Base-by-base conservation (phyloP, 2,888 invertebrate species). In the Orthosia incerta region DNA sequence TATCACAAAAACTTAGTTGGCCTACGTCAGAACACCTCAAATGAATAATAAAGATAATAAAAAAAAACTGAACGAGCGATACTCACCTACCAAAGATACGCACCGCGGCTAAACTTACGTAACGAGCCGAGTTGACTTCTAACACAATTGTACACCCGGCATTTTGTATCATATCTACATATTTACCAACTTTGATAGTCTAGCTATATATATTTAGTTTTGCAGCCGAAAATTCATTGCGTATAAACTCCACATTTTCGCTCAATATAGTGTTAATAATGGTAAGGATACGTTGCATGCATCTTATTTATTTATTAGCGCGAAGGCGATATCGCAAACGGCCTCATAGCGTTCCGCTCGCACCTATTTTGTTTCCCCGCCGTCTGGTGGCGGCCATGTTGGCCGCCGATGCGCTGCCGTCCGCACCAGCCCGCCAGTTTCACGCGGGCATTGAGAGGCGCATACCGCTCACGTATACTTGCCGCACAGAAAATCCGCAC, bases 301-400 rank as follows among this genome's bases (percentile, higher is more conserved):
- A 93, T 92, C 87, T 93, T 93, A 93, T 94, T 94, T 94, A 95
- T 95, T 95, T 95, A 95, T 93, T 94, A 93, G 91, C 90, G 91
- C 87, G 85, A 82, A 92, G 93, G 92, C 90, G 93, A 94, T 95
- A 94, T 94, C 92, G 91, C 84, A 75, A 82, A 68, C 91, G 88
- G 91, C 90, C 88, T 87, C 88, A 86, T 81, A 86, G 80, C 85
- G 84, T 87, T 86, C 82, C 81, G 82, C 87, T 93, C 92, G 88
- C 93, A 95, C 93, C 93, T 94, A 94, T 93, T 90, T 91, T 89
- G 92, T 92, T 93, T 91, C 89, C 88, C 90, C 90, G 91, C 88
- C 87, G 91, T 79, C 87, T 83, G 87, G 89, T 83, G 87, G 89
- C 93, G 85, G 95, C 95, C 95, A 95, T 95, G 88, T 95, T 95